A percentile compares a stretch with the other conserved stretches of the same genome.
Conservation (phyloP, 2,113 vertebrate species). For the Gopherus flavomarginatus region DNA sequence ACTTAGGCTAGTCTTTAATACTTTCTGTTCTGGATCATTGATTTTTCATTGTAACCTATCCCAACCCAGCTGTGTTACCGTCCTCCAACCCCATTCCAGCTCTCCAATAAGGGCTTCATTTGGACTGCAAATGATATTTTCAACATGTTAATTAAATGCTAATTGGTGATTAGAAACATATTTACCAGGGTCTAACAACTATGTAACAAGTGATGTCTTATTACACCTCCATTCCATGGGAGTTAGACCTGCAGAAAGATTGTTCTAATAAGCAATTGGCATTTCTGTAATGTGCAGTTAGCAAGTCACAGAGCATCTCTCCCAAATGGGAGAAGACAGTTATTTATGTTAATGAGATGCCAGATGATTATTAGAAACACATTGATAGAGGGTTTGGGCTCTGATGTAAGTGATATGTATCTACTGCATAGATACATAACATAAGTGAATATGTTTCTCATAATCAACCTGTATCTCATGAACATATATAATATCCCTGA, state of each 20-base stretch:
- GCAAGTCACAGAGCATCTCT: constrained; percentile 40
- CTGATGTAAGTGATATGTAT: constrained; percentile 71
- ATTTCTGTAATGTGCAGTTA: constrained; percentile 52
- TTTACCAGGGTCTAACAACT: constrained; percentile 69
- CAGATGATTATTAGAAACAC: constrained; percentile 81
- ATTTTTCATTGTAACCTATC: constrained; percentile 62
- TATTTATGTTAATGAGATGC: constrained; percentile 79
- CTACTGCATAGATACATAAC: constrained; percentile 55
- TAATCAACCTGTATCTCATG: constrained; percentile 50
- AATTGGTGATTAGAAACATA: constrained; percentile 81
- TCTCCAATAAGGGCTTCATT: constrained; percentile 66
- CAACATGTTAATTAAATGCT: constrained; percentile 76
- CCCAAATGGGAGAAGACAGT: constrained; percentile 69
- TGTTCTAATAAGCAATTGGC: not conserved
- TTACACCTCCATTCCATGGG: not conserved
- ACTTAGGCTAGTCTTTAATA: not conserved
- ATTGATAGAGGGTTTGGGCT: constrained; percentile 73
- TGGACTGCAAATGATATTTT: constrained; percentile 79
- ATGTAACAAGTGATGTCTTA: constrained; percentile 65
- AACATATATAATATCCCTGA: constrained; percentile 52
- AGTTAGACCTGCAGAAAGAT: constrained; percentile 10
- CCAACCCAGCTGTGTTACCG: constrained; percentile 33
- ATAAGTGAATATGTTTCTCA: constrained; percentile 76
- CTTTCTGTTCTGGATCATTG: not conserved
- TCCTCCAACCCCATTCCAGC: constrained; percentile 50